Evolutionary conservation across 2,113 vertebrate species (phyloP).

Genomic region (Laticauda colubrina): DNA sequence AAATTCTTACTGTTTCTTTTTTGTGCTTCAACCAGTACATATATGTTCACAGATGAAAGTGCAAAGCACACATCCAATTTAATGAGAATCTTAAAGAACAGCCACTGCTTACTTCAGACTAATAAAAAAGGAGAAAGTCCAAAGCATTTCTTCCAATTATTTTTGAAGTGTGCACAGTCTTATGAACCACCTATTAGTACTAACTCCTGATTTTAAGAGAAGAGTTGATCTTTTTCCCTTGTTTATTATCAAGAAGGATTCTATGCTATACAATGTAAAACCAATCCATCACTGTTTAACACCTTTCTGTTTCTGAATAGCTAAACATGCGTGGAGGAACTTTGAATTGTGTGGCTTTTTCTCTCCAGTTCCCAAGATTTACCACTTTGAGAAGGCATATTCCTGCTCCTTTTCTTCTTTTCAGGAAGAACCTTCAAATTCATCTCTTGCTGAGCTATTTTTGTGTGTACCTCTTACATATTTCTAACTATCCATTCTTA

Average conservation of each 20-base stretch:
- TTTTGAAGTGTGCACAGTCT: neutral
- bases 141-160: neutral
- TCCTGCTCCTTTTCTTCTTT: neutral
- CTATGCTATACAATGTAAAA: neutral
- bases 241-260: neutral
- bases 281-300: neutral
- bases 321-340: neutral
- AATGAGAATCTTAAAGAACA: neutral
- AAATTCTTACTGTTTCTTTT: neutral
- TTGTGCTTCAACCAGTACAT: neutral
- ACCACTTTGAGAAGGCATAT: neutral
- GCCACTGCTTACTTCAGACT: neutral
- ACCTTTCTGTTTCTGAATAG: neutral
- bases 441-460: neutral
- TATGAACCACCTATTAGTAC: neutral
- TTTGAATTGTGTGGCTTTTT: neutral
- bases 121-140: neutral
- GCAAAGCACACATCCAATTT: neutral
- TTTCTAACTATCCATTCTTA: neutral
- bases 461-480: neutral
- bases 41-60: neutral
- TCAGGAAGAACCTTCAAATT: neutral
- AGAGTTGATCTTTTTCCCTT: neutral
- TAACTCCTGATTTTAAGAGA: neutral
- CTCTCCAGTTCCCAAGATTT: neutral